Conservation (phyloP, 2,888 invertebrate species). For the Diaprepes abbreviatus region DNA sequence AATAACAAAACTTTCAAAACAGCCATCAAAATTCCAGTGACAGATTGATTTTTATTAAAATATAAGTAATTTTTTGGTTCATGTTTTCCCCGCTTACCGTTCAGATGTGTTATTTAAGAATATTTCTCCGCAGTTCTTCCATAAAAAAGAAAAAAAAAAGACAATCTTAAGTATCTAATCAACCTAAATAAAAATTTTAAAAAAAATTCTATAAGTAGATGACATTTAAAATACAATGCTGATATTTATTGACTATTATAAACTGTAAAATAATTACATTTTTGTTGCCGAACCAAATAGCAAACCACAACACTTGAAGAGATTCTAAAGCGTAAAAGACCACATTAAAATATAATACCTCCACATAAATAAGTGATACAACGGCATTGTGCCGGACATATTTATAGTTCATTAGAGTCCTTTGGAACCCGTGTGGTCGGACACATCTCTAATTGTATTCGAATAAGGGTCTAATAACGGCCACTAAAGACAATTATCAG, state of each 20-base stretch:
- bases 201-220: background rate
- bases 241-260: conserved; percentile 43
- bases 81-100: too few species aligned
- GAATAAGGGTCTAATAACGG: conserved; percentile 67
- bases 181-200: background rate
- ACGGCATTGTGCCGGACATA: conserved; percentile 66
- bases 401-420: conserved; percentile 68
- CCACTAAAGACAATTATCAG: conserved; percentile 47
- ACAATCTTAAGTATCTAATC: too few species aligned
- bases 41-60: too few species aligned
- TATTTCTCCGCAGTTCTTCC: too few species aligned
- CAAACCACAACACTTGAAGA: conserved; percentile 22
- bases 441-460: conserved; percentile 68
- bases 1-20: too few species aligned
- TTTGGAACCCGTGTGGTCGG: conserved; percentile 66
- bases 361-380: conserved; percentile 67
- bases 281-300: conserved; percentile 40
- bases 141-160: too few species aligned
- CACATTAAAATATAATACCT: conserved; percentile 66
- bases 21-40: too few species aligned
- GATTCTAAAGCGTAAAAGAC: conserved; percentile 47
- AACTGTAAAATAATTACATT: conserved; percentile 43
- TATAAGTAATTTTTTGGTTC: too few species aligned
- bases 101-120: too few species aligned
- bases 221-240: background rate